Percentiles rank a stretch among this genome's conserved stretches.
phyloP scores from a whole-genome alignment of 2,888 invertebrate species.

The Lasioglossum calceatum region DNA sequence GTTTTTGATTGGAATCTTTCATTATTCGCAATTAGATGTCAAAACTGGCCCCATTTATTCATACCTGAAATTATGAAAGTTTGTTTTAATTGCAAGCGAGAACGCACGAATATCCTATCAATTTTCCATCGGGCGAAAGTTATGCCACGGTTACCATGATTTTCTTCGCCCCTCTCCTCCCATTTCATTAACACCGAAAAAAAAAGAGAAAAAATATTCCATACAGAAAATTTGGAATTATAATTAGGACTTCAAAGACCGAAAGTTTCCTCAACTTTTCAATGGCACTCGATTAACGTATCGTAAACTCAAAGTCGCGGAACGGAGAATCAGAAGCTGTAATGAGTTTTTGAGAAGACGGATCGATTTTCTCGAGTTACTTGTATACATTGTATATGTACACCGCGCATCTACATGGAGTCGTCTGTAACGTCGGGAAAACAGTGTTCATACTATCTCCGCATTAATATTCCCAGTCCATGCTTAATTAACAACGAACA shows the following conservation, averaged over 20 bases:
- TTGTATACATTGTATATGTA: too few species aligned
- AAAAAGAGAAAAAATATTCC: background rate
- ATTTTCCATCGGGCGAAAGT: conserved; percentile 9
- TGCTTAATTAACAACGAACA: background rate
- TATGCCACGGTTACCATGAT: background rate
- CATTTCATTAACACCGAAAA: background rate
- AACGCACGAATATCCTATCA: conserved; percentile 3
- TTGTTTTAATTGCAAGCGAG: conserved; percentile 1
- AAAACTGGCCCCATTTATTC: background rate
- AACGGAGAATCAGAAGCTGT: conserved; percentile 8
- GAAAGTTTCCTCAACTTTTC: background rate
- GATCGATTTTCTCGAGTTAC: background rate
- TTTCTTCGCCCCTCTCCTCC: background rate
- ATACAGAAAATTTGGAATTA: conserved; percentile 13
- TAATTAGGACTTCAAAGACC: conserved; percentile 17
- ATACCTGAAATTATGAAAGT: background rate
- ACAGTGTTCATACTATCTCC: background rate
- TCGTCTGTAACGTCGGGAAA: background rate
- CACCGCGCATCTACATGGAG: background rate
- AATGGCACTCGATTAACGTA: conserved; percentile 25
- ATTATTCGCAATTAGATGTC: conserved; percentile 12
- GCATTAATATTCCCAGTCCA: background rate
- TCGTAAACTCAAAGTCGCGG: conserved; percentile 1
- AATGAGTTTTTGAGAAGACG: conserved; percentile 9
- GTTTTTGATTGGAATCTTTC: conserved; percentile 10